Conservation (phyloP, 2,113 vertebrate genomes). For the Paraplagusia blochii region DNA sequence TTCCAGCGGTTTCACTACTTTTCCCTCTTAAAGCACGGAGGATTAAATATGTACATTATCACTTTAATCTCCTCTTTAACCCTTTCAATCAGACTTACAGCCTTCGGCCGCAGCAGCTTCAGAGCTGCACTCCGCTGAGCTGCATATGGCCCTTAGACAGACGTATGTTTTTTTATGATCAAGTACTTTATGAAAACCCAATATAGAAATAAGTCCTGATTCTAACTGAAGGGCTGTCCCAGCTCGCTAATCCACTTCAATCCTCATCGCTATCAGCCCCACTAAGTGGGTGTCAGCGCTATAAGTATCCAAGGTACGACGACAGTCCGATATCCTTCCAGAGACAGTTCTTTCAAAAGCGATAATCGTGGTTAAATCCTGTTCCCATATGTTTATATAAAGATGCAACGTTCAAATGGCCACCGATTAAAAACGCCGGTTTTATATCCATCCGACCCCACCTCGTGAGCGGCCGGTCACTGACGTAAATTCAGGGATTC, state of each 20-base stretch:
- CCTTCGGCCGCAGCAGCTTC: slow-evolving; percentile 18
- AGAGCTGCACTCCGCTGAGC: slow-evolving; percentile 20
- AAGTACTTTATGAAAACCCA: slow-evolving; percentile 27
- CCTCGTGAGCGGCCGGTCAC: too few species aligned
- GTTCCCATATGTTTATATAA: too few species aligned
- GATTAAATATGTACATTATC: slow-evolving; percentile 71
- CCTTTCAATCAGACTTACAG: slow-evolving; percentile 36
- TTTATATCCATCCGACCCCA: too few species aligned
- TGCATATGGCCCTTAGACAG: slow-evolving; percentile 30
- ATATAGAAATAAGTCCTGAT: slow-evolving; percentile 46
- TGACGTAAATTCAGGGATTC: too few species aligned
- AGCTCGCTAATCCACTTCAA: slow-evolving; percentile 56
- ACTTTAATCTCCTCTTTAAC: slow-evolving; percentile 71
- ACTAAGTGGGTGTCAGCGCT: slow-evolving; percentile 28
- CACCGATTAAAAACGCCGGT: too few species aligned
- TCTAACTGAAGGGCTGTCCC: slow-evolving; percentile 33
- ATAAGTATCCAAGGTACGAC: slow-evolving; percentile 35
- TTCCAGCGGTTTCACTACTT: slow-evolving; percentile 41
- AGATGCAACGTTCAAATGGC: too few species aligned
- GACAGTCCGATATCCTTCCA: slow-evolving; percentile 18
- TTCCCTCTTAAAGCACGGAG: slow-evolving; percentile 53
- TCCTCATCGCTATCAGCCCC: slow-evolving; percentile 46
- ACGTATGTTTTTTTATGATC: slow-evolving; percentile 20
- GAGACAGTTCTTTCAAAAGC: slow-evolving; percentile 27
- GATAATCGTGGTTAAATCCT: slow-evolving; percentile 34